Base-by-base conservation (phyloP, 2,888 invertebrate genomes). In the Nephrotoma appendiculata region DNA sequence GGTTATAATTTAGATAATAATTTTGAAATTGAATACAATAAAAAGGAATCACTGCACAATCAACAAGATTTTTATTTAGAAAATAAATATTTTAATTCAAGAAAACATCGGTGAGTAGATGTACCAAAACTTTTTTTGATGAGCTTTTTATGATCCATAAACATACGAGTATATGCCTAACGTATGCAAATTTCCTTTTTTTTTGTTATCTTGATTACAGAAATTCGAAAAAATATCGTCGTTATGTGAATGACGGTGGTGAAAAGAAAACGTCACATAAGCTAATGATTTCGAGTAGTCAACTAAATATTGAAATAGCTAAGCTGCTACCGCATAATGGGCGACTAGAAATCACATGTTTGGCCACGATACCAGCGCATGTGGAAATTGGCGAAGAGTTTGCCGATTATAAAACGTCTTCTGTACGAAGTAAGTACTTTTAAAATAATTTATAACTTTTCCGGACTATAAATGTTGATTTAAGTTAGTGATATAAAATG, bases 301-400 rank as follows among this genome's bases (percentile, higher is more conserved):
- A 95, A 88, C 92, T 96, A 86, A 95, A 94, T 91, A 94, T 96
- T 88, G 94, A 95, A 87, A 94, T 96, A 88, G 94, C 95, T 2
- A 95, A 95, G 88, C 92, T 95, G 83, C 94, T 95, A 88, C 94
- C 94, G 44, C 95, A 95, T 4, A 95, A 95, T 89, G 95, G 95
- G 0, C 92, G 93, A 87, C 92, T 96, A 88, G 94, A 95, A 89
- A 93, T 96, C 87, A 95, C 95, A 45, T 96, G 96, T 90, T 93
- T 95, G 88, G 94, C 96, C 57, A 96, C 96, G 86, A 96, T 96
- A 89, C 96, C 96, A 0, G 94, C 95, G 87, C 95, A 95, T 88
- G 94, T 95, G 31, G 94, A 94, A 15, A 94, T 94, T 52, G 94
- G 94, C 87, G 95, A 95, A 89, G 93, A 94, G 88, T 96, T 94